Percentiles rank a stretch among this genome's conserved stretches.
These are phyloP conservation scores for Agrochola litura DNA, from an alignment of 2,888 invertebrate genomes.

Conservation along the genomic window DNA sequence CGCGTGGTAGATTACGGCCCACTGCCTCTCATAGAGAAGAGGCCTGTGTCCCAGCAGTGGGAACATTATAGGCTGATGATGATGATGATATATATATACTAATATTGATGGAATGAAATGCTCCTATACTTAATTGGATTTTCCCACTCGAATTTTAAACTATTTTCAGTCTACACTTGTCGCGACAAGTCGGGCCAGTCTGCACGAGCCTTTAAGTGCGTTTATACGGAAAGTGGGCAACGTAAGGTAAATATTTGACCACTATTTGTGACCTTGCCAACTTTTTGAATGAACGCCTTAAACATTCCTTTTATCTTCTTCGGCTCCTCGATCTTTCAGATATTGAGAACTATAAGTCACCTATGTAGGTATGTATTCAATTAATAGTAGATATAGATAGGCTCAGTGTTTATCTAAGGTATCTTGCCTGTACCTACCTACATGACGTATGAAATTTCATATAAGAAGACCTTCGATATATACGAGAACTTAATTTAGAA, in stretches of 20 bases:
- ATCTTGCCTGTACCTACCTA: neutral
- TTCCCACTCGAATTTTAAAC: slow-evolving; percentile 3
- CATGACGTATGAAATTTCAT: slow-evolving; percentile 28
- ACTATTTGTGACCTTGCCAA: no score
- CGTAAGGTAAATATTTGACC: no score
- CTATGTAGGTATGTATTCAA: neutral
- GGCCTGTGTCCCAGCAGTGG: no score
- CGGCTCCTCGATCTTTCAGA: neutral
- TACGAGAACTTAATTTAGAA: slow-evolving; percentile 8
- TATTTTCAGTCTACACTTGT: neutral
- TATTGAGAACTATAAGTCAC: neutral
- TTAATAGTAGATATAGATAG: neutral
- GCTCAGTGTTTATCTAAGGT: slow-evolving; percentile 1
- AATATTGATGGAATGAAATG: neutral
- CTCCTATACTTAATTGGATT: neutral
- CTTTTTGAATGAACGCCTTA: no score
- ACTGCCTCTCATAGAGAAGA: no score
- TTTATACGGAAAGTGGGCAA: no score
- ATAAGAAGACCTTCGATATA: slow-evolving; percentile 3
- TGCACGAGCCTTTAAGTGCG: neutral
- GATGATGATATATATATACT: neutral
- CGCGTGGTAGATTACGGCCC: no score
- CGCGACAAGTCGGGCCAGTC: no score
- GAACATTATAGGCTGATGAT: no score
- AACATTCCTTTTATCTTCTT: slow-evolving; percentile 15